Evolutionary conservation across 1,140 invertebrate species (phyloP), one percentile per base, ranked within the genome.

Genomic region (Pogonomyrmex californicus): DNA sequence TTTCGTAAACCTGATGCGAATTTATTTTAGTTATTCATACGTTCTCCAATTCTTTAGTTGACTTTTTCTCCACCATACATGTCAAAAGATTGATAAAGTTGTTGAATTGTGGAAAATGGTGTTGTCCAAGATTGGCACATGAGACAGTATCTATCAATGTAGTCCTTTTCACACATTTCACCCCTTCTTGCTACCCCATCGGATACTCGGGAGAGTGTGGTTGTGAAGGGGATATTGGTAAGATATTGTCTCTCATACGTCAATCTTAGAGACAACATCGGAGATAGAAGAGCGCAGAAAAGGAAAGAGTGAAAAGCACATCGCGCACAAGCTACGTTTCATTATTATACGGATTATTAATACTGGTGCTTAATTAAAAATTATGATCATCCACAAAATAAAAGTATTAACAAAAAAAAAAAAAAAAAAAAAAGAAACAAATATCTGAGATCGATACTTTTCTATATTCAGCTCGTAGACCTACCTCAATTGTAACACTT

Each of bases 401-500:
- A 62, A 33, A 12, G 14, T 62, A 62, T 62, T 44, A 44, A 6
- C 23, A 66, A 66, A 4, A 47, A 23, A 23, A 23, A 23, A 23
- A 23, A 23, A 23, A 65, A 60, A 0, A 44, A 66, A 66, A 4
- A 30, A n/a, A n/a, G n/a, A n/a, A n/a, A n/a, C n/a, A n/a, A 65
- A 60, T 49, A 65, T 49, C n/a, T 12, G 30, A 1, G 10, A 78
- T 65, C 58, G 33, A 78, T 49, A 38, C 14, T 58, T 30, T 17
- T 33, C 6, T n/a, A 51, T 30, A 36, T 60, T 33, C 23, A 71
- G 5, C 10, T 78, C 12, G 41, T n/a, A 62, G 38, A 33, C 68
- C 33, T 49, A 83, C 54, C 68, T 75, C 30, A 62, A 83, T 83
- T 75, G 41, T 62, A 60, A 75, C 68, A 75, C 68, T 30, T 49